These are phyloP conservation scores for Corvus cornix DNA, from an alignment of 2,113 vertebrate genomes.

Conservation along the genomic window DNA sequence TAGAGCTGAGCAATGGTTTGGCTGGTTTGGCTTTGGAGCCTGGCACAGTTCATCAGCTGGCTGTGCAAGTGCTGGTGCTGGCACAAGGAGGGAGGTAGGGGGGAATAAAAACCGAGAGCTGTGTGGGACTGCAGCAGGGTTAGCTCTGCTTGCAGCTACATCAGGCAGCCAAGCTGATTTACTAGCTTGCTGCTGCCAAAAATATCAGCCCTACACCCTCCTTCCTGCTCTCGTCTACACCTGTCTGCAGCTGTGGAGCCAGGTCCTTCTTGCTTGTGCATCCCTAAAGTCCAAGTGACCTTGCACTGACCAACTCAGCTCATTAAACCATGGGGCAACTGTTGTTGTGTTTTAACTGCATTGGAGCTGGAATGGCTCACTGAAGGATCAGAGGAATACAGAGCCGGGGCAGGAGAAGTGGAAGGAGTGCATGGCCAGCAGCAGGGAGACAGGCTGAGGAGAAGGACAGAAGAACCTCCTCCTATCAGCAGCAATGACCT, in stretches of 20 bases:
- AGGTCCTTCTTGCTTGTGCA: not conserved
- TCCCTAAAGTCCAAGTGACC: not conserved
- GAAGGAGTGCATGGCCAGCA: not conserved
- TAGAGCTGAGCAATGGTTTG: not conserved
- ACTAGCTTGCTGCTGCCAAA: conserved; percentile 9
- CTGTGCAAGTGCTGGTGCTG: not conserved
- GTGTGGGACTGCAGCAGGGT: not conserved
- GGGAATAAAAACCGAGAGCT: not conserved
- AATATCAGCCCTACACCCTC: not conserved
- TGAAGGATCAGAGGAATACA: not conserved
- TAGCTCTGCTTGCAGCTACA: not conserved
- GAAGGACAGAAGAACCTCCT: not conserved
- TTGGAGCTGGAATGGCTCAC: not conserved
- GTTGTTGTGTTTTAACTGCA: not conserved
- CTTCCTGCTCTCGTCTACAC: not conserved
- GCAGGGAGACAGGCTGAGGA: not conserved
- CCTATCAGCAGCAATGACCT: not conserved
- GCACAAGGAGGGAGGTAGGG: not conserved
- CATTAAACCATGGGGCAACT: not conserved
- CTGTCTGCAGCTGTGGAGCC: not conserved
- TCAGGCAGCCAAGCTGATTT: not conserved
- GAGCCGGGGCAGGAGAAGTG: not conserved
- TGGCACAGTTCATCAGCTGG: not conserved
- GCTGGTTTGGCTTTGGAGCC: not conserved
- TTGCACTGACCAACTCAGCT: not conserved